A percentile compares a stretch with the other conserved stretches of the same genome.
These are phyloP conservation scores for Lamellibrachia luymesi DNA, from an alignment of 1,140 invertebrate genomes.

Conservation along the genomic window DNA sequence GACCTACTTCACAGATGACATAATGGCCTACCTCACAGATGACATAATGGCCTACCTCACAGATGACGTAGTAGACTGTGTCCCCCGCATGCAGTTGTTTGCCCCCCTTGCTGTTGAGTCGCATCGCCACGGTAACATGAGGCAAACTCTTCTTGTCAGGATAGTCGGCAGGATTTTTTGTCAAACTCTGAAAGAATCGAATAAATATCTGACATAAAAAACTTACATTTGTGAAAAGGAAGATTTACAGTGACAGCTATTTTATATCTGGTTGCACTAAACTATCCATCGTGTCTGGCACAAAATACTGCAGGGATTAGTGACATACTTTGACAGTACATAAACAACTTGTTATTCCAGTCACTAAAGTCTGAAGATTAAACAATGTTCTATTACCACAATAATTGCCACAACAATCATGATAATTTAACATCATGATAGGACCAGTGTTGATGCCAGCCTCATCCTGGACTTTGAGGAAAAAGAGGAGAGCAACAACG, in stretches of 20 bases:
- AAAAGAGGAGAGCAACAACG: no score
- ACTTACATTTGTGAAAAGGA: background rate
- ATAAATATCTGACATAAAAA: slow-evolving; percentile 18
- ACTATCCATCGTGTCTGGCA: background rate
- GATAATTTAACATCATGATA: background rate
- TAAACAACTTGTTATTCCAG: no score
- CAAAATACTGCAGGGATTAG: background rate
- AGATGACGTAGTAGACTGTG: slow-evolving; percentile 93
- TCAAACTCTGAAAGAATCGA: slow-evolving; percentile 69
- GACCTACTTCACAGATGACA: background rate
- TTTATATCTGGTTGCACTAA: background rate
- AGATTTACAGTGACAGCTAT: background rate
- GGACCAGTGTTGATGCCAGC: no score
- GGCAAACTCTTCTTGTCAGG: slow-evolving; percentile 79
- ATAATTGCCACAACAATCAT: no score
- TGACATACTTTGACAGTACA: background rate
- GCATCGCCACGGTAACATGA: slow-evolving; percentile 89
- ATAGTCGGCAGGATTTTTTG: slow-evolving; percentile 92
- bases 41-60: slow-evolving; percentile 63
- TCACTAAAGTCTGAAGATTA: background rate
- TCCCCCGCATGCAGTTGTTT: slow-evolving; percentile 88
- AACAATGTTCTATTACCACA: no score
- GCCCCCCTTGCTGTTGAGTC: slow-evolving; percentile 70
- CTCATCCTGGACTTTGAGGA: no score
- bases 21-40: background rate